Base-by-base conservation (phyloP, 2,888 invertebrate genomes). In the Amaurobius ferox region DNA sequence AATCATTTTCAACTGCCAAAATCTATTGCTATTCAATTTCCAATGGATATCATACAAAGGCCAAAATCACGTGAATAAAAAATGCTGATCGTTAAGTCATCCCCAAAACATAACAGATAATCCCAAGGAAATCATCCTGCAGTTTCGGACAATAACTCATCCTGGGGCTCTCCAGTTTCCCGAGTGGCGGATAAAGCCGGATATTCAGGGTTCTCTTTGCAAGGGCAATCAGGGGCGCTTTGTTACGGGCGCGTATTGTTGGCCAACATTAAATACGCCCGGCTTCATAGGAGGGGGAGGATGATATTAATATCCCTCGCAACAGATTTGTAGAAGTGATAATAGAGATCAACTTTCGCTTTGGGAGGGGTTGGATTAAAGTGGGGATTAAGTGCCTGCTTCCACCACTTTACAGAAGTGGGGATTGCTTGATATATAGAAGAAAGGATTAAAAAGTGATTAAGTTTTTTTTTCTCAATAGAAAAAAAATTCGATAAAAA, bases 141-240 rank as follows among this genome's bases (percentile, higher is more conserved):
- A 55, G 55, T 23, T 55, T 19, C 13, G 23, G 23, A 55, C 55
- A 55, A 55, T 55, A 19, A 6, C 55, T 55, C 23, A 23, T 23
- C 55, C 23, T 11, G 19, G 23, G 55, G 6, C 23, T 23, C 55
- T 3, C 55, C 1, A 55, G 3, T 35, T 35, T 23, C 19, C 19
- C 2, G 23, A 55, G 19, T 35, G 35, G 35, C n/a, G n/a, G 35
- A 35, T 35, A n/a, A n/a, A 44, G 35, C 16, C 2, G 44, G 55
- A 23, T 55, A 55, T 55, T 55, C 55, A 55, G 23, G 11, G 78
- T 85, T 77, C 77, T 32, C 5, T 80, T 16, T 29, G 28, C 13
- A 35, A 44, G 77, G 48, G 83, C 83, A 85, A 85, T 85, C 83
- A 78, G 40, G 26, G 61, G n/a, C 40, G 83, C 66, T 48, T 85